A percentile compares a stretch with the other conserved stretches of the same genome.
These are phyloP conservation scores for Larimichthys polyactis DNA, from an alignment of 2,113 vertebrate genomes.

Conservation along the genomic window DNA sequence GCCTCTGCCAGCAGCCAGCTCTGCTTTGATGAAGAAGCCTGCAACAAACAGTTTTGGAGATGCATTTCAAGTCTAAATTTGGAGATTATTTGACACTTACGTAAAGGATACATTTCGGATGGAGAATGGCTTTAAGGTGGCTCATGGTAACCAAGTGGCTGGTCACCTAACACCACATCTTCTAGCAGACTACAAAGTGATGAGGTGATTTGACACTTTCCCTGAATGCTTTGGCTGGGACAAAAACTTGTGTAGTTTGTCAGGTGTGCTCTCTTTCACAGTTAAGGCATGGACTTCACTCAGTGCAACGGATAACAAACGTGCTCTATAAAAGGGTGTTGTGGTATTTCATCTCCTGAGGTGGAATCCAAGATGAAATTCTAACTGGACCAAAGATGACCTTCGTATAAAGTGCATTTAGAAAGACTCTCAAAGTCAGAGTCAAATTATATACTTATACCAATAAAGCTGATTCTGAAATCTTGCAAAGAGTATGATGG, in stretches of 20 bases:
- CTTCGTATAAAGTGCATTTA: constrained; percentile 7
- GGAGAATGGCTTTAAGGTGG: not conserved
- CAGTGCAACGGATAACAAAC: no score
- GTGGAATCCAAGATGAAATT: not conserved
- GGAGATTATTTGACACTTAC: not conserved
- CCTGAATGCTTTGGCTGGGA: not conserved
- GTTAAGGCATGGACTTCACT: not conserved
- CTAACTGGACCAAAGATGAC: not conserved
- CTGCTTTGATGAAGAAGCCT: not conserved
- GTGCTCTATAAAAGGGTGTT: not conserved
- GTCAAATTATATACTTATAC: not conserved
- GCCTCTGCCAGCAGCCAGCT: not conserved
- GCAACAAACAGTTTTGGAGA: not conserved
- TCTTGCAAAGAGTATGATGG: not conserved
- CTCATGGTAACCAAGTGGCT: not conserved
- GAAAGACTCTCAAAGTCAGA: not conserved
- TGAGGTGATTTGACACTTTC: not conserved
- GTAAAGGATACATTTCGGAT: not conserved
- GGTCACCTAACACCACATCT: not conserved
- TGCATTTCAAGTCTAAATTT: not conserved
- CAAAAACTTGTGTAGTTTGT: not conserved
- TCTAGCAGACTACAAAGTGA: not conserved
- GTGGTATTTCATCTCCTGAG: not conserved
- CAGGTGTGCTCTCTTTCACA: not conserved
- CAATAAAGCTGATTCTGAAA: not conserved